Base-by-base conservation (phyloP, 2,888 invertebrate genomes). In the Exocentrus adspersus region DNA sequence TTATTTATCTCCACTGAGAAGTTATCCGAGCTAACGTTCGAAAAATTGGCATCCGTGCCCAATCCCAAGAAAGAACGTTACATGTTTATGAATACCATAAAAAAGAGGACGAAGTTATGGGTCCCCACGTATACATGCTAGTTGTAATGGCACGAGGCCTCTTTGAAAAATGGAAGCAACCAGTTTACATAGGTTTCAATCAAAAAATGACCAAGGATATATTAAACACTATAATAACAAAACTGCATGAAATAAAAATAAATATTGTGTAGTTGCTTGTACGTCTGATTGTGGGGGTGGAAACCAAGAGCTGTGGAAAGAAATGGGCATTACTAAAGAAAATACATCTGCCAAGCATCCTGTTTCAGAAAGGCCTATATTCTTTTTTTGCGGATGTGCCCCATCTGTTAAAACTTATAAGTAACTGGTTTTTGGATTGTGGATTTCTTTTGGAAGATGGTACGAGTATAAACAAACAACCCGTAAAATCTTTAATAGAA, bases 111-210 rank as follows among this genome's bases (percentile, higher is more conserved):
- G 67, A 73, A 70, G 54, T 76, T 14, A 28, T 74, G 16, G 75
- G 75, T n/a, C 50, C 37, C 2, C 20, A 56, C 10, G 37, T 45
- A 19, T 10, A 61, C 9, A 20, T 54, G 46, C 77, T 72, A 61
- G 68, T 72, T 2, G 56, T 67, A 2, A 66, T 56, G 57, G 71
- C 60, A 37, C 52, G 69, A 37, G 65, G 64, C 21, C 56, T 72
- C 9, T 72, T 70, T 64, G 37, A 48, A 3, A 43, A 53, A 16
- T 73, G 70, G 70, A 74, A 73, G 41, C 72, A 73, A 53, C 72
- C 72, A 7, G 59, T 71, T 4, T 72, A 61, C 64, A 48, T 69
- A 72, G 64, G 46, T 4, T 79, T 79, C 63, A 77, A 78, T 62
- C 56, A 70, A 56, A 77, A 72, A 58, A 72, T 78, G 56, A 77